Conservation (phyloP, 35 echinoderm and acorn worm species). For the Chiridota heheva region DNA sequence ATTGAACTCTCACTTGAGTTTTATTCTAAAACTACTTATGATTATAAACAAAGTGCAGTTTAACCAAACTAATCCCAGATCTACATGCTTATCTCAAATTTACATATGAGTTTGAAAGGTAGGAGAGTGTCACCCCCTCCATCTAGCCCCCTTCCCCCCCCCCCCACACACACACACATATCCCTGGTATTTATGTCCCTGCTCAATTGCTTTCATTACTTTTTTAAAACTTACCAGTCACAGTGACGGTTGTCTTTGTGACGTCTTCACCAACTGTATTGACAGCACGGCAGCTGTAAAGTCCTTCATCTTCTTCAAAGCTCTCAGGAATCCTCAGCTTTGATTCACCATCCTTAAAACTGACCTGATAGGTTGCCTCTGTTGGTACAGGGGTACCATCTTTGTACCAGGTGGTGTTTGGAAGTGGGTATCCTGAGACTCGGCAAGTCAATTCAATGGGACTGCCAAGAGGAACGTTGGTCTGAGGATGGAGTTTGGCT, state of each 20-base stretch:
- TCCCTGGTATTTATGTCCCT: no score
- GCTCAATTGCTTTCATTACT: background rate
- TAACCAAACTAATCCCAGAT: no score
- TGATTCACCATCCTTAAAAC: slow-evolving; percentile 30
- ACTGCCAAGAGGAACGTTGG: slow-evolving; percentile 42
- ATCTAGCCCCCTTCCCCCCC: no score
- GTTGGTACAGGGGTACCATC: slow-evolving; percentile 56
- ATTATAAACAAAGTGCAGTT: no score
- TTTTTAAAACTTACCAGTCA: background rate
- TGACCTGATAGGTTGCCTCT: slow-evolving; percentile 49
- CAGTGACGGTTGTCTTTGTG: background rate
- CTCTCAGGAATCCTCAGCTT: slow-evolving; percentile 76
- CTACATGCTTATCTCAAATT: no score
- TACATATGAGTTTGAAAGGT: no score
- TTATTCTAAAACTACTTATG: no score
- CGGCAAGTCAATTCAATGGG: slow-evolving; percentile 57
- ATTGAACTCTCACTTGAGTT: no score
- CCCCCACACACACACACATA: no score
- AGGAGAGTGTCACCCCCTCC: no score
- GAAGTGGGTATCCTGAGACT: slow-evolving; percentile 72
- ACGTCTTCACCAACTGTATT: slow-evolving; percentile 34
- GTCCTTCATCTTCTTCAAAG: slow-evolving; percentile 92
- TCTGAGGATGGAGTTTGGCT: slow-evolving; percentile 43
- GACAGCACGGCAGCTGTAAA: slow-evolving; percentile 77
- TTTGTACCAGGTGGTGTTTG: slow-evolving; percentile 89